These are phyloP conservation scores for Cheirogaleus major DNA, from an alignment of 2,797 vertebrate genomes.

Conservation along the genomic window DNA sequence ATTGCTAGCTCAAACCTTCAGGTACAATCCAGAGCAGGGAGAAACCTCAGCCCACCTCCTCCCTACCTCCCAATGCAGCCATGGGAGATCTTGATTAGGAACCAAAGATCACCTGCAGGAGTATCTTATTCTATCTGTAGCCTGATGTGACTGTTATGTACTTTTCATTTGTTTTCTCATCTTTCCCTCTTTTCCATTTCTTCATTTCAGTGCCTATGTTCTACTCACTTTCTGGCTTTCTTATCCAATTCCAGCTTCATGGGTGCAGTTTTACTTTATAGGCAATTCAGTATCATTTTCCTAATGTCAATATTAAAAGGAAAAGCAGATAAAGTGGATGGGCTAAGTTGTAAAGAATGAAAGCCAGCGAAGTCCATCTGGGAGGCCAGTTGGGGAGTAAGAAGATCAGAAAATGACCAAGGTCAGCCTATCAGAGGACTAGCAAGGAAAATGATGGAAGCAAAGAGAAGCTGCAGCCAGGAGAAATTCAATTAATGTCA, in stretches of 20 bases:
- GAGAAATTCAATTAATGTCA: constrained; percentile 57
- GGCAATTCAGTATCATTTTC: constrained; percentile 60
- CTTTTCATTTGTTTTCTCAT: neutral
- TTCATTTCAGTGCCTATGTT: neutral
- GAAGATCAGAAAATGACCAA: constrained; percentile 46
- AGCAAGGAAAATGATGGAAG: constrained; percentile 28
- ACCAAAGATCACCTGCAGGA: neutral
- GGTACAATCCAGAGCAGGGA: neutral
- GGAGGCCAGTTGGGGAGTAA: neutral
- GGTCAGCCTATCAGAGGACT: constrained; percentile 47
- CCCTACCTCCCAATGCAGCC: neutral
- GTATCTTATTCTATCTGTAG: neutral
- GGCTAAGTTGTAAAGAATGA: constrained; percentile 33
- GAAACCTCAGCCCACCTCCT: neutral
- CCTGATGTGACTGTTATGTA: neutral
- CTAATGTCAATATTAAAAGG: constrained; percentile 52
- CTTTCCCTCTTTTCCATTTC: neutral
- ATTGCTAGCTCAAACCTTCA: neutral
- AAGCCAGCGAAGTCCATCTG: neutral
- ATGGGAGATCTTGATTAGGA: neutral
- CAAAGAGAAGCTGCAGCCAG: neutral
- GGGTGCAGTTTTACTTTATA: neutral
- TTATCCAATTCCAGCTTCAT: neutral
- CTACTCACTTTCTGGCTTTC: neutral
- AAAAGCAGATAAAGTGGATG: constrained; percentile 50